phyloP scores from a whole-genome alignment of 2,797 vertebrate genomes.

The Bufotes viridis region DNA sequence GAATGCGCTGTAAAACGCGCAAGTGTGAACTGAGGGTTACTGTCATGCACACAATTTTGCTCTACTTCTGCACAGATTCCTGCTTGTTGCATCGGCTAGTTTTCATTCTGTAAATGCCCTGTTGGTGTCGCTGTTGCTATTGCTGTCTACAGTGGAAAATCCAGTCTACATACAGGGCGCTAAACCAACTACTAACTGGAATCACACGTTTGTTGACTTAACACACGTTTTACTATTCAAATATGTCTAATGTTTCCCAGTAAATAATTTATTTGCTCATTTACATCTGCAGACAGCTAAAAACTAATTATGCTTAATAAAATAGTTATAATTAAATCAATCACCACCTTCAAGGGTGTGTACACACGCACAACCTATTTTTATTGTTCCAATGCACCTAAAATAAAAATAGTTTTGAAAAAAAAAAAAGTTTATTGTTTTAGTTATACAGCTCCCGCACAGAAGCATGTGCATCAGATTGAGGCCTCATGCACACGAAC shows the following conservation, averaged over 20 bases:
- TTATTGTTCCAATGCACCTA: too few relatives aligned
- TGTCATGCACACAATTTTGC: background rate
- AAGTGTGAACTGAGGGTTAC: too few relatives aligned
- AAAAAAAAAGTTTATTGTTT: background rate
- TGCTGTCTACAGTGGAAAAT: background rate
- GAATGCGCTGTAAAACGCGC: too few relatives aligned
- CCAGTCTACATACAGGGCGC: background rate
- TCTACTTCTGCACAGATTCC: background rate
- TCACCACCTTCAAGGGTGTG: background rate
- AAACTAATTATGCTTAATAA: background rate
- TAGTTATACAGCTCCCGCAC: background rate
- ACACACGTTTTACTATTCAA: background rate
- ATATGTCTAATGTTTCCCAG: background rate
- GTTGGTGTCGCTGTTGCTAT: constrained; percentile 22
- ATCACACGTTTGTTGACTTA: background rate
- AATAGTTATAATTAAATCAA: background rate
- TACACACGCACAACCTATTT: background rate
- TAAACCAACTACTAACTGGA: background rate
- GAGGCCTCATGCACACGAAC: too few relatives aligned
- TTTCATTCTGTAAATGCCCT: background rate
- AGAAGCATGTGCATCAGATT: background rate
- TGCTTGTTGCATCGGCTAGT: background rate
- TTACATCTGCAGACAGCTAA: background rate
- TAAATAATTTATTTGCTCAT: background rate
- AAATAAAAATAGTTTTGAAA: background rate